phyloP scores from a whole-genome alignment of 2,113 vertebrate species.

The Pelmatolapia mariae region DNA sequence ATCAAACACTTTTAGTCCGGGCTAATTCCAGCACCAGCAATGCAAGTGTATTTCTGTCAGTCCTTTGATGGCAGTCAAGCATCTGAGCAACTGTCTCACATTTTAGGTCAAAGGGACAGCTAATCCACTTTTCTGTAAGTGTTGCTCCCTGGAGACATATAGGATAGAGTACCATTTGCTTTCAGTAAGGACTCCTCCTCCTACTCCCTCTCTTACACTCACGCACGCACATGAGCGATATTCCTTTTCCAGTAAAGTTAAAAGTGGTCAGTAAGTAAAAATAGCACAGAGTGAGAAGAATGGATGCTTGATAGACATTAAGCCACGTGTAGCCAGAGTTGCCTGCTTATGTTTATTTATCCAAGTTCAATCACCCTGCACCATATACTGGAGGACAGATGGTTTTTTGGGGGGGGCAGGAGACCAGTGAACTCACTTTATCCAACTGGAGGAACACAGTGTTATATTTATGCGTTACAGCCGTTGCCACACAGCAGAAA shows the following conservation, averaged over 20 bases:
- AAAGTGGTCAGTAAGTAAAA: constrained; percentile 1
- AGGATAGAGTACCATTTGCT: neutral
- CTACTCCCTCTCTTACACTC: fast-evolving
- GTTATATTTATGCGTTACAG: neutral
- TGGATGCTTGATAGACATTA: neutral
- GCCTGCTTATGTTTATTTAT: neutral
- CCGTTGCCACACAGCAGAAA: neutral
- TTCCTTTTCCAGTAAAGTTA: constrained; percentile 9
- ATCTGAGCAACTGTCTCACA: neutral
- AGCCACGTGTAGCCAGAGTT: neutral
- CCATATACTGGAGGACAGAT: neutral
- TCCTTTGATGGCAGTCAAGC: neutral
- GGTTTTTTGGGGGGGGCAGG: neutral
- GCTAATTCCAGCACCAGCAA: neutral
- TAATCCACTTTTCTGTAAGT: constrained; percentile 9
- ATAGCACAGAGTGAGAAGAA: neutral
- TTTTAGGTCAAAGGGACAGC: neutral
- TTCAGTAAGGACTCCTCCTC: neutral
- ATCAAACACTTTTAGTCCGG: neutral
- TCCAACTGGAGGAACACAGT: neutral
- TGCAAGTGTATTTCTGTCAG: neutral
- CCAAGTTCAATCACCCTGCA: neutral
- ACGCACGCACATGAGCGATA: neutral
- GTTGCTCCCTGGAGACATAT: neutral
- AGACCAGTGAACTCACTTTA: neutral